Evolutionary conservation across 2,888 invertebrate species (phyloP), one percentile per base, ranked within the genome.

Genomic region (Scaeva pyrastri): DNA sequence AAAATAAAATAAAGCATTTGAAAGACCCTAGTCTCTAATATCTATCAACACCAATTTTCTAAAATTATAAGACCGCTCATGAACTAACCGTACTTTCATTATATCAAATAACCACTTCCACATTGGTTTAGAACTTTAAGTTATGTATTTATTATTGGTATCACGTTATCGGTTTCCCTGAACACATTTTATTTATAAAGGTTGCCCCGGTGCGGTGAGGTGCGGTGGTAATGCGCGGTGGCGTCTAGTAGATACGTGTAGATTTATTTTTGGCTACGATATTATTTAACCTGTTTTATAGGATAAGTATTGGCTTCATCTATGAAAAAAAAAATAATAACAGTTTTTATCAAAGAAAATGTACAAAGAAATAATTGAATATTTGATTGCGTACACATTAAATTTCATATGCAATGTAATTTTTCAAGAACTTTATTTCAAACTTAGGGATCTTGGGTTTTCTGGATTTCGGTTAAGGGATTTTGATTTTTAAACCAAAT

Each of bases 161-260:
- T 66, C 66, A 66, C 48, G 66, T 48, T 66, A 48, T 66, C 19
- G 66, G 45, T 66, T 66, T 36, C 66, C 66, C 66, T 66, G 66
- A 45, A 66, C 26, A 48, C 66, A 66, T 66, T 66, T 66, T 48
- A 36, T 48, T 45, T 12, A 36, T 66, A 48, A 36, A 66, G 66
- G 66, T 66, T 66, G 66, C 31, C 26, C 16, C 26, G 41, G 58
- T 16, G 4, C 1, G 31, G 26, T 14, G 23, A 23, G 52, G 23
- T 23, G 21, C 52, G 52, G 2, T 6, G 7, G 48, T 19, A 19
- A 19, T 19, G n/a, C 31, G 31, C 6, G 21, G 50, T 21, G 56
- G 56, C 41, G 60, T 41, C 41, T 14, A 41, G 19, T 50, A 50
- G 16, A 21, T 60, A 60, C 60, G 60, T 23, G 41, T 58, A 23